phyloP scores from a whole-genome alignment of 2,888 invertebrate genomes.

The Agrochola lota region DNA sequence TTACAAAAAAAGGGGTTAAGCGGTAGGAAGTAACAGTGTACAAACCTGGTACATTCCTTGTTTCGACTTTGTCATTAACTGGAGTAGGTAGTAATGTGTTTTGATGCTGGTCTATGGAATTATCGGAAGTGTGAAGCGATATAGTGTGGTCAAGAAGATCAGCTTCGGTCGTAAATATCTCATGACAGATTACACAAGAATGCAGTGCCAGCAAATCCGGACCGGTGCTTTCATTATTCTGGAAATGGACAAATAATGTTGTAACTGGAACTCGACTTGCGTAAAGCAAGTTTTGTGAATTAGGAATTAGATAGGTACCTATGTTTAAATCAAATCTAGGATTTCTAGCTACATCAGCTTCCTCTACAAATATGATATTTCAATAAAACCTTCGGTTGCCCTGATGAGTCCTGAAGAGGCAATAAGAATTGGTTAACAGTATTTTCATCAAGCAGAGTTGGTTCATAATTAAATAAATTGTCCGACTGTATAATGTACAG shows the following conservation, averaged over 20 bases:
- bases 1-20: neutral
- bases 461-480: conserved; percentile 81
- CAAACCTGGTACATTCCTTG: conserved; percentile 54
- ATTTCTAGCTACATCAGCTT: conserved; percentile 12
- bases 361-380: conserved; percentile 12
- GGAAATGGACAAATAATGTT: conserved; percentile 11
- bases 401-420: conserved; percentile 77
- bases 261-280: neutral
- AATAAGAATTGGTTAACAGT: conserved; percentile 86
- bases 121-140: conserved; percentile 80
- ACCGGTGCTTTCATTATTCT: conserved; percentile 70
- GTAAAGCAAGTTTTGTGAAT: neutral
- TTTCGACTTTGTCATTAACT: conserved; percentile 57
- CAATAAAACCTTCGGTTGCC: conserved; percentile 72
- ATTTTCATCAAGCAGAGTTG: conserved; percentile 84
- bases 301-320: neutral
- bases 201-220: conserved; percentile 84
- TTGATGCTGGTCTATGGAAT: conserved; percentile 61
- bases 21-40: no score
- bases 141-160: conserved; percentile 87
- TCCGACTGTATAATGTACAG: conserved; percentile 79
- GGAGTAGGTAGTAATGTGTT: conserved; percentile 24
- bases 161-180: conserved; percentile 85
- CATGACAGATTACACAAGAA: conserved; percentile 86
- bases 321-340: neutral